Conservation (phyloP, 2,113 vertebrate species). For the Nannospalax galili region DNA sequence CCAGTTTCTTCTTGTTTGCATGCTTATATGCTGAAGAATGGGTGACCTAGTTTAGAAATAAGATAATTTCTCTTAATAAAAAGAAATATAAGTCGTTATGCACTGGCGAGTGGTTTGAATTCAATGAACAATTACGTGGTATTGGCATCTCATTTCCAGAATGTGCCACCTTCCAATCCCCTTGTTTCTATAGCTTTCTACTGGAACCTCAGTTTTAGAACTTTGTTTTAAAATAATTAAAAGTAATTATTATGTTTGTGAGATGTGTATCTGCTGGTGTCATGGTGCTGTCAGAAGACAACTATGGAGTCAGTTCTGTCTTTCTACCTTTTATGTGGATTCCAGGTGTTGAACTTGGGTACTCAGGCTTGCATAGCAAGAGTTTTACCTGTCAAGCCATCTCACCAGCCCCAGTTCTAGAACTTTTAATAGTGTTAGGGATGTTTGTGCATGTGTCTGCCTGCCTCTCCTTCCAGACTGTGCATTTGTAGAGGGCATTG, state of each 20-base stretch:
- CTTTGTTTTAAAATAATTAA: no score
- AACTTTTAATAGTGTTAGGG: background rate
- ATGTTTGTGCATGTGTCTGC: no score
- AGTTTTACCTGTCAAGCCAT: background rate
- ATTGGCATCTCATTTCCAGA: background rate
- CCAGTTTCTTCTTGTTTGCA: conserved; percentile 32
- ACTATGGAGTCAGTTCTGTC: no score
- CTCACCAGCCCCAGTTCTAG: background rate
- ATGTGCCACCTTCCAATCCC: background rate
- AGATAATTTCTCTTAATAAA: conserved; percentile 29
- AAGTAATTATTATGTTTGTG: background rate
- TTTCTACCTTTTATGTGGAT: background rate
- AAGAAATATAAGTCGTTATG: background rate
- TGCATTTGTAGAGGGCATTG: background rate
- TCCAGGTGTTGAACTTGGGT: background rate
- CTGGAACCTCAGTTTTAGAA: background rate
- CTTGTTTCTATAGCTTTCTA: background rate
- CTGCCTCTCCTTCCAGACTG: background rate
- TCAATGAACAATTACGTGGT: background rate
- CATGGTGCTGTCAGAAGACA: background rate
- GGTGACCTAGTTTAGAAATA: conserved; percentile 44
- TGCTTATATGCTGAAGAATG: conserved; percentile 35
- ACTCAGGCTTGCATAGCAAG: no score
- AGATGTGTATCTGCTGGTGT: background rate
- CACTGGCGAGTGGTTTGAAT: background rate